phyloP scores from a whole-genome alignment of 2,797 vertebrate species.

The Rachycentron canadum region DNA sequence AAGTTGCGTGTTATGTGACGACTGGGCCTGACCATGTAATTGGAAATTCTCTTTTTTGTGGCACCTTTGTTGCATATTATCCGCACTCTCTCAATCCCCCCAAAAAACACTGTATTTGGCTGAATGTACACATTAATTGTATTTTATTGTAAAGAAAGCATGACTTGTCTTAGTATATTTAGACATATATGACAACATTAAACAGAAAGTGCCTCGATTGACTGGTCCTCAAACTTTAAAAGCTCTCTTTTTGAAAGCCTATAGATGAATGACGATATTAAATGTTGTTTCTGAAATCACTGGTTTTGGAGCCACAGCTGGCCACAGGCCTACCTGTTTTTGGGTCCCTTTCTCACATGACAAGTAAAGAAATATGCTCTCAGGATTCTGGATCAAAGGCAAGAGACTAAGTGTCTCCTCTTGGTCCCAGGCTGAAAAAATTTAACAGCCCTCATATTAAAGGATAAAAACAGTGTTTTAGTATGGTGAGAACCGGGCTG shows the following conservation, averaged over 20 bases:
- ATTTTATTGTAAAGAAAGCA: slow-evolving; percentile 2
- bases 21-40: background rate
- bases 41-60: background rate
- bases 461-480: slow-evolving; percentile 57
- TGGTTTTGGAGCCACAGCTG: slow-evolving; percentile 34
- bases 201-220: slow-evolving; percentile 23
- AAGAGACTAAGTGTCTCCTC: slow-evolving; percentile 60
- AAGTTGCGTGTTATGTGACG: background rate
- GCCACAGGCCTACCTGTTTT: slow-evolving; percentile 47
- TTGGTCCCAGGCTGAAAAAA: slow-evolving; percentile 49
- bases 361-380: slow-evolving; percentile 56
- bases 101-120: background rate
- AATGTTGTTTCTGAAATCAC: slow-evolving; percentile 37
- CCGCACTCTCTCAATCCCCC: background rate
- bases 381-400: slow-evolving; percentile 60
- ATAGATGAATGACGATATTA: slow-evolving; percentile 25
- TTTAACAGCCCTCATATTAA: slow-evolving; percentile 62
- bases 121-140: background rate
- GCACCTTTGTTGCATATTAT: background rate
- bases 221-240: slow-evolving; percentile 19
- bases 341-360: slow-evolving; percentile 47
- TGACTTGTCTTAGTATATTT: slow-evolving; percentile 12
- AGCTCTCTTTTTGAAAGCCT: slow-evolving; percentile 14
- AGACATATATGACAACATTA: slow-evolving; percentile 20
- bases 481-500: slow-evolving; percentile 47